These are phyloP conservation scores for Hartigia nigra DNA, from an alignment of 2,888 invertebrate genomes.

Conservation along the genomic window DNA sequence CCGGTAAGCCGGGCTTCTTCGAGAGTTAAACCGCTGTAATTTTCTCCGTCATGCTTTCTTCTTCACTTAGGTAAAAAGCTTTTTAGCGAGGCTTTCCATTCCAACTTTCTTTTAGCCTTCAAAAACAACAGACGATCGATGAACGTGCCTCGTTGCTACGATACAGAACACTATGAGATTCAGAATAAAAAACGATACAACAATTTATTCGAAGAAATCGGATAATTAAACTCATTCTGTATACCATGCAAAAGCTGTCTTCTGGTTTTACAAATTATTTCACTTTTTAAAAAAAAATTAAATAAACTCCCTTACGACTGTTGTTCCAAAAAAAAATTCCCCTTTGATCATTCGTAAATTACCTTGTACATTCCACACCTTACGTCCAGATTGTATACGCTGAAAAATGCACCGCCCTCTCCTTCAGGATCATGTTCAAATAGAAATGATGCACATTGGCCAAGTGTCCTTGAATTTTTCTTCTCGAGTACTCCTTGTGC, in stretches of 20 bases:
- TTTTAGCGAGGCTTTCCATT: conserved; percentile 39
- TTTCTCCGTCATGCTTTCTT: conserved; percentile 14
- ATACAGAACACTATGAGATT: not conserved
- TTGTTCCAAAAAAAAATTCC: not conserved
- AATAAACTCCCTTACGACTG: not conserved
- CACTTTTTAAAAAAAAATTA: not conserved
- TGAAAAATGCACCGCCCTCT: not conserved
- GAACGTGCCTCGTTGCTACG: not conserved
- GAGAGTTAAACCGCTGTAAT: not conserved
- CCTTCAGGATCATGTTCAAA: not conserved
- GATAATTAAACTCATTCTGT: not conserved
- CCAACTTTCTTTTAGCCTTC: not conserved
- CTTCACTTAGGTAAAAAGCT: conserved; percentile 47
- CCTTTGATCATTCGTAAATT: not conserved
- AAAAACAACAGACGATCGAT: not conserved
- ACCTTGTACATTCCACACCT: not conserved
- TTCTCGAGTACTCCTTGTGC: not conserved
- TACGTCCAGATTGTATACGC: not conserved
- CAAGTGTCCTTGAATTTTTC: not conserved
- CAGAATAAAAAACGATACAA: not conserved
- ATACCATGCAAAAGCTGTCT: not conserved
- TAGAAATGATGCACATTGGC: not conserved
- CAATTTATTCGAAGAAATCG: not conserved
- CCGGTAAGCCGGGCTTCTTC: not conserved
- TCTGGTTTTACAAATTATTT: not conserved